Percentiles rank a stretch among this genome's conserved stretches.
Conservation (phyloP, 92 coral and sea anemone genomes). For the Nematostella vectensis region DNA sequence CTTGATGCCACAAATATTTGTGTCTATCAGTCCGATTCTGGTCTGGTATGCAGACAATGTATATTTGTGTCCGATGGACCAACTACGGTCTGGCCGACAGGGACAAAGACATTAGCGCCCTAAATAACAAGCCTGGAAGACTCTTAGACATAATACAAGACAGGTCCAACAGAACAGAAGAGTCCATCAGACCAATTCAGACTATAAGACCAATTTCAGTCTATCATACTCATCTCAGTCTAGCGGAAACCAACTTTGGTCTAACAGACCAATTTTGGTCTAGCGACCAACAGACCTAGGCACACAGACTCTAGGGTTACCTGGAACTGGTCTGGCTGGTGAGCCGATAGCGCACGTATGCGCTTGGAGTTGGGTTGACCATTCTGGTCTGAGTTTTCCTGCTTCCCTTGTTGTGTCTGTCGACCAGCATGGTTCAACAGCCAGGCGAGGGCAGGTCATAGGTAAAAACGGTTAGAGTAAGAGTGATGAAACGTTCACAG, state of each 20-base stretch:
- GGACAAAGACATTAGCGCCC: too few relatives aligned
- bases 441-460: background rate
- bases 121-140: too few relatives aligned
- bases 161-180: too few relatives aligned
- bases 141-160: too few relatives aligned
- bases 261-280: background rate
- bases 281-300: conserved; percentile 2
- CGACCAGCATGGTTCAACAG: conserved; percentile 12
- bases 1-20: too few relatives aligned
- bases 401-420: conserved; percentile 94
- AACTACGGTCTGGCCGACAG: too few relatives aligned
- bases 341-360: conserved; percentile 76
- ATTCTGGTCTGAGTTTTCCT: conserved; percentile 79
- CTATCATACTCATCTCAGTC: too few relatives aligned
- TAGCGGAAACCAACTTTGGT: background rate
- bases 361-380: conserved; percentile 92
- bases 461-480: background rate
- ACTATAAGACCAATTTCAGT: too few relatives aligned
- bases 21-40: too few relatives aligned
- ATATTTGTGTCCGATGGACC: too few relatives aligned
- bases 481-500: background rate
- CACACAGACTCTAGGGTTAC: conserved; percentile 51
- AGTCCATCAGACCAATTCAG: too few relatives aligned
- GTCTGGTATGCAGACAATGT: too few relatives aligned
- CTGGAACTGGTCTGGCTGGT: conserved; percentile 85